phyloP scores from a whole-genome alignment of 2,113 vertebrate genomes.

The Coreoperca whiteheadi region DNA sequence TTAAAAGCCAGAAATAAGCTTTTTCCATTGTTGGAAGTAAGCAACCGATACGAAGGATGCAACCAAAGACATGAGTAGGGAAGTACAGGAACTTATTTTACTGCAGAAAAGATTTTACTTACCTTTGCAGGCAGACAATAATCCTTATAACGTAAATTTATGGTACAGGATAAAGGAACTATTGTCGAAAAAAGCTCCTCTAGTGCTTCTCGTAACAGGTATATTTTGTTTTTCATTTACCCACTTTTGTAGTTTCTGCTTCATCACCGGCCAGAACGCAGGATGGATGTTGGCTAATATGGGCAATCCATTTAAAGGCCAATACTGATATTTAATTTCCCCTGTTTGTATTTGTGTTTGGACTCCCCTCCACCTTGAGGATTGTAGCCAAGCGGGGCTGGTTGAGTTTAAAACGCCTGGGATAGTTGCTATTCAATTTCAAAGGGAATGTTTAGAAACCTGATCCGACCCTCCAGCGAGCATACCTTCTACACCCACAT shows the following conservation, averaged over 20 bases:
- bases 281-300: not conserved
- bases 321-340: conserved; percentile 9
- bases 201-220: not conserved
- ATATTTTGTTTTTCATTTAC: not conserved
- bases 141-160: too few relatives aligned
- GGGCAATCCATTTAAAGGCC: not conserved
- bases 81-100: not conserved
- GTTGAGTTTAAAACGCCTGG: conserved; percentile 61
- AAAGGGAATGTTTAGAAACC: conserved; percentile 85
- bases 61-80: not conserved
- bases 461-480: conserved; percentile 73
- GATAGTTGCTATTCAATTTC: conserved; percentile 80
- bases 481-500: conserved; percentile 68
- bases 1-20: conserved; percentile 45
- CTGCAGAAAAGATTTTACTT: not conserved
- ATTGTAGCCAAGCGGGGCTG: conserved; percentile 44
- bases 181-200: not conserved
- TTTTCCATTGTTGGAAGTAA: conserved; percentile 37
- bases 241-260: not conserved
- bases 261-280: not conserved
- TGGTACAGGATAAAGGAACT: not conserved
- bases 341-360: conserved; percentile 65
- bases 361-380: conserved; percentile 40
- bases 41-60: not conserved
- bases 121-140: not conserved